These are phyloP conservation scores for Drosophila kurseongensis DNA, from an alignment of 1,140 invertebrate species.

Conservation along the genomic window DNA sequence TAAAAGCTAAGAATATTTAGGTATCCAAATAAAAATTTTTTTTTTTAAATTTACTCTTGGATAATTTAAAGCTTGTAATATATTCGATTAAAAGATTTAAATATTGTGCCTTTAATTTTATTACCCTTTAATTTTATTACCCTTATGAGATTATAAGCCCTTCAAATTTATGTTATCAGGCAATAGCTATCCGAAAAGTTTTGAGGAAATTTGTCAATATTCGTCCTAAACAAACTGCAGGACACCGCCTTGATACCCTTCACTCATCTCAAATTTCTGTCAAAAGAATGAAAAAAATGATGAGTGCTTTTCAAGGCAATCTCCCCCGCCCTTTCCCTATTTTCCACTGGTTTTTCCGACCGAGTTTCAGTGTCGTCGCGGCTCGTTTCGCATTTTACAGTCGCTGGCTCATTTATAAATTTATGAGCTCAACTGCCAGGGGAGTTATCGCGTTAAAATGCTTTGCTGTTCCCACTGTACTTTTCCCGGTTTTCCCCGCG, in stretches of 20 bases:
- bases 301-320: conserved; percentile 72
- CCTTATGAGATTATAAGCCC: neutral
- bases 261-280: conserved; percentile 30
- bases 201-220: conserved; percentile 8
- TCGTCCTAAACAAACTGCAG: conserved; percentile 22
- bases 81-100: neutral
- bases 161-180: conserved; percentile 1
- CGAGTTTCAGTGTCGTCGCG: conserved; percentile 61
- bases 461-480: conserved; percentile 35
- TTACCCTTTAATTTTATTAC: neutral
- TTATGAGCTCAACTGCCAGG: conserved; percentile 82
- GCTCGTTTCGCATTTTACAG: conserved; percentile 80
- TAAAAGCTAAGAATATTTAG: no score
- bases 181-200: conserved; percentile 10
- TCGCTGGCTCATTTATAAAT: conserved; percentile 82
- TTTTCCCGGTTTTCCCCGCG: neutral
- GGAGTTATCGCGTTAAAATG: conserved; percentile 82
- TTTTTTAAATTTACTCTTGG: neutral
- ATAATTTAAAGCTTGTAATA: no score
- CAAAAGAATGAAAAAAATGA: conserved; percentile 58
- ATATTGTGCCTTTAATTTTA: neutral
- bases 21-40: no score
- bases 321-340: conserved; percentile 18
- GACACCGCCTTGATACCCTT: conserved; percentile 33
- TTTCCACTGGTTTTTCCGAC: conserved; percentile 40